Base-by-base conservation (phyloP, 2,888 invertebrate species). In the Dichetophora obliterata region DNA sequence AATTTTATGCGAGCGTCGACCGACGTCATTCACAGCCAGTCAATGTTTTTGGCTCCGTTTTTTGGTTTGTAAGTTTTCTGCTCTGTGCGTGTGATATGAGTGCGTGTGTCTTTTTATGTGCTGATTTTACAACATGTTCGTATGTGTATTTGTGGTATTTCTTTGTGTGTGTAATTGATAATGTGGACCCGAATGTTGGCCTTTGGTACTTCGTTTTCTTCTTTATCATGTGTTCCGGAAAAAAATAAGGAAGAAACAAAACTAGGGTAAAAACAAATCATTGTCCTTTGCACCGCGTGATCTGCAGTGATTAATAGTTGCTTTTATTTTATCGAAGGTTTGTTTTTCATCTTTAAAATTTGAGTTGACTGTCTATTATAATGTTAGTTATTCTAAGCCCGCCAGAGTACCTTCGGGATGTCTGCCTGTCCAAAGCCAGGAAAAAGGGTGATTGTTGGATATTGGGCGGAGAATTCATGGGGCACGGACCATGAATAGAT, bases 61-160 rank as follows among this genome's bases (percentile, higher is more conserved):
- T 1, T 54, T 54, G 19, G 54, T 54, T 22, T 54, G 6, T 22
- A 5, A 19, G 19, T 9, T 54, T 22, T 8, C 54, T 9, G 5
- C 54, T 19, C 54, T 54, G 1, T 19, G 6, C 24, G 1, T 50
- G 19, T 50, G 37, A n/a, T 8, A 22, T 48, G 24, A 19, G 50
- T 48, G 61, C 66, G 54, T 70, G 57, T 63, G 57, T 59, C 48
- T 48, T 16, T 71, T 54, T 57, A n/a, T 71, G 63, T 43, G 14
- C 43, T 11, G 37, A 52, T 54, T 34, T 50, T 34, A 59, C 57
- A 27, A 24, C 22, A 22, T 19, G 57, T 59, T 59, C 24, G 57
- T 27, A 27, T 59, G 57, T 59, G 57, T 59, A 27, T 59, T 59
- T n/a, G 65, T 22, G 31, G 31, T 65, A n/a, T 24, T 24, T 4